Evolutionary conservation across 2,888 invertebrate genomes (phyloP), one percentile per base, ranked within the genome.

Genomic region (Standfussiana lucernea): DNA sequence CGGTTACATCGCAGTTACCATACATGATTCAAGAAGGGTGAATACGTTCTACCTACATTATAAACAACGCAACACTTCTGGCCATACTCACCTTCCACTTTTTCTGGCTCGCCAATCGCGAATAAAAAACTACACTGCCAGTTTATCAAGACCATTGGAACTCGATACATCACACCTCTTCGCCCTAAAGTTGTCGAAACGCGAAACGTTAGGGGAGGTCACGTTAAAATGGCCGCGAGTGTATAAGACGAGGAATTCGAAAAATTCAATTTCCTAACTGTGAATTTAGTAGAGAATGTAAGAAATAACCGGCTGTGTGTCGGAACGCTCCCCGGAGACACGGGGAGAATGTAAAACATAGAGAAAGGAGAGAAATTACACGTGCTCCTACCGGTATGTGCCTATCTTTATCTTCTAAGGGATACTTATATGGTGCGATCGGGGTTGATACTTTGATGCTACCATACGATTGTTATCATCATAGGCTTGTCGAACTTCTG

Each of bases 181-280:
- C 78, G 79, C 81, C 77, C 61, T 64, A 69, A 72, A 85, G 83
- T 77, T 82, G 77, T 61, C 70, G 59, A 61, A 78, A 53, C 53
- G 62, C 40, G 24, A 69, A 70, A 72, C 69, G 77, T 70, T 59
- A 86, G 82, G 86, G 90, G 77, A 89, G 93, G 75, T 91, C 94
- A 89, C 76, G 73, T 68, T 89, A 89, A 82, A 87, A 84, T 94
- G 92, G 94, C 67, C 62, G 76, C 40, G 50, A 76, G 66, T 83
- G 74, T 87, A 83, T 80, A 92, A 93, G 93, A 93, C 90, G 92
- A 88, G 92, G 94, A 93, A 95, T 95, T 95, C 93, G 94, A 95
- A 95, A 95, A 96, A 95, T 95, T 95, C 95, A 95, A 95, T 95
- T 95, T 95, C 93, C 95, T 93, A 93, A 94, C 94, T 93, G 94